Evolutionary conservation across 2,797 vertebrate genomes (phyloP).

Genomic region (Gallirallus australis): DNA sequence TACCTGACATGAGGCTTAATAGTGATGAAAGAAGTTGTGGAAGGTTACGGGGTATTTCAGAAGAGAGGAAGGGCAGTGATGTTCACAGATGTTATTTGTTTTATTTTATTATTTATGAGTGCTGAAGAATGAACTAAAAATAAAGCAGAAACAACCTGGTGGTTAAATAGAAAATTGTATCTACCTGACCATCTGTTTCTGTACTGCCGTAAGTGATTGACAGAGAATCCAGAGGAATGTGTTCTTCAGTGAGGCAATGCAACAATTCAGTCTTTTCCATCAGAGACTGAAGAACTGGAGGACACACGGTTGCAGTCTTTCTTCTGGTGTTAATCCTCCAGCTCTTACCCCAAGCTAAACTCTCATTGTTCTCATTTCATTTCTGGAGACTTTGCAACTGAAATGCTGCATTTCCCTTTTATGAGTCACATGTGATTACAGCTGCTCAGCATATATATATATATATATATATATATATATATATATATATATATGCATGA

Average conservation of each 20-base stretch:
- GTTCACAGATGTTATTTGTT: conserved; percentile 45
- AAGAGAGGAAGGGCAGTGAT: not conserved
- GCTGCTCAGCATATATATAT: not conserved
- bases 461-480: no score
- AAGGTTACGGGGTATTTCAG: not conserved
- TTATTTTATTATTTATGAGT: not conserved
- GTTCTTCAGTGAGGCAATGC: not conserved
- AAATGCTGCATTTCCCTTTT: not conserved
- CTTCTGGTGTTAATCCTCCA: not conserved
- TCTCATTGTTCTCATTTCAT: not conserved
- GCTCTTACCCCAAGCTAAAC: not conserved
- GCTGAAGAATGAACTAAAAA: conserved; percentile 13
- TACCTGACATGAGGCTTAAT: not conserved
- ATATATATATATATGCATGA: conserved; percentile 4
- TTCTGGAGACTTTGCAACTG: not conserved
- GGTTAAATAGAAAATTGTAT: not conserved
- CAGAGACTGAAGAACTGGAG: not conserved
- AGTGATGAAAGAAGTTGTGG: not conserved
- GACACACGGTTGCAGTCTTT: not conserved
- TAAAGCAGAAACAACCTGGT: not conserved
- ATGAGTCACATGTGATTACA: conserved; percentile 22
- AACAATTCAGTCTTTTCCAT: not conserved
- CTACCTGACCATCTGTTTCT: conserved; percentile 18
- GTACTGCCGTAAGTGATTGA: not conserved
- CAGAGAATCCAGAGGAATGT: not conserved